These are phyloP conservation scores for Odiellus spinosus DNA, from an alignment of 2,888 invertebrate genomes.

Conservation along the genomic window DNA sequence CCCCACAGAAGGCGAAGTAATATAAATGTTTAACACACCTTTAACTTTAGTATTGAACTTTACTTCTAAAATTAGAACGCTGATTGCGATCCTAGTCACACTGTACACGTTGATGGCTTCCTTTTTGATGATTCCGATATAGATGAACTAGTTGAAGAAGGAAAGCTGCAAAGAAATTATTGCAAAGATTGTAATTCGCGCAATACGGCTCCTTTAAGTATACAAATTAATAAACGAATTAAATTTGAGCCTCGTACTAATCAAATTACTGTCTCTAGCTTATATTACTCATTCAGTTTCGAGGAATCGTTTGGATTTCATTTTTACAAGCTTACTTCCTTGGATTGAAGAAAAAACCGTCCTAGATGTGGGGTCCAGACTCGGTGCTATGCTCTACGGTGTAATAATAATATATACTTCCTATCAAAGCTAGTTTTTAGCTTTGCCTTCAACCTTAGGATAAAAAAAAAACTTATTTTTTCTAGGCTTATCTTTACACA, in stretches of 20 bases:
- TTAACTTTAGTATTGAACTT: too few species aligned
- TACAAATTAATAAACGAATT: background rate
- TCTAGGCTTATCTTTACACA: slow-evolving; percentile 45
- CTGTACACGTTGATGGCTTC: slow-evolving; percentile 51
- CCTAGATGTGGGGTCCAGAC: slow-evolving; percentile 51
- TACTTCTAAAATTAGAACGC: slow-evolving; percentile 25
- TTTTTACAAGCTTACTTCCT: slow-evolving; percentile 46
- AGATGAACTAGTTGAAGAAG: slow-evolving; percentile 39
- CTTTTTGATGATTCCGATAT: slow-evolving; percentile 48
- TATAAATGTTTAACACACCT: too few species aligned
- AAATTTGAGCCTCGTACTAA: background rate
- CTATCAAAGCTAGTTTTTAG: too few species aligned
- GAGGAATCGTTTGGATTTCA: slow-evolving; percentile 40
- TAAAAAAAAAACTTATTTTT: too few species aligned
- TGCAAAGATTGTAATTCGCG: slow-evolving; percentile 39
- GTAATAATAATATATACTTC: slow-evolving; percentile 29
- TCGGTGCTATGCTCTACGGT: slow-evolving; percentile 51
- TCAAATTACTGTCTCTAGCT: slow-evolving; percentile 33
- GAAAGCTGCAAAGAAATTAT: slow-evolving; percentile 35
- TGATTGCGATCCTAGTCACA: slow-evolving; percentile 39
- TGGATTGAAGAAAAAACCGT: slow-evolving; percentile 42
- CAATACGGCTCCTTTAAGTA: slow-evolving; percentile 36
- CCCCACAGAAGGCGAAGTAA: too few species aligned
- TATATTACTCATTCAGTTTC: slow-evolving; percentile 52
- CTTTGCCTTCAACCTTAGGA: too few species aligned